Evolutionary conservation across 2,888 invertebrate species (phyloP).

Genomic region (Bugula neritina): DNA sequence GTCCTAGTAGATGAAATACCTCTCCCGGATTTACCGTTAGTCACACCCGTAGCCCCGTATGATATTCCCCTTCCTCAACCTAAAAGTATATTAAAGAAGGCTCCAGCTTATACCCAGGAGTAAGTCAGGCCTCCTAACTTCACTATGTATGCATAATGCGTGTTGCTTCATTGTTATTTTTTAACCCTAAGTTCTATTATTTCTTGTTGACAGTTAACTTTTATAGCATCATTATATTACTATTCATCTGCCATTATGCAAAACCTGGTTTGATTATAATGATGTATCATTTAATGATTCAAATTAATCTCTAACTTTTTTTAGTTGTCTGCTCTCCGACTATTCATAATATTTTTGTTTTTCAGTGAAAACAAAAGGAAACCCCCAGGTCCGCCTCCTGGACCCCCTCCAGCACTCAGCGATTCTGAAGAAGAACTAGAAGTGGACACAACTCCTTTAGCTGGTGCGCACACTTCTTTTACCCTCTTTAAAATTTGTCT

Average conservation of each 20-base stretch:
- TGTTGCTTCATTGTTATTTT: too few species aligned
- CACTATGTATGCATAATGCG: too few species aligned
- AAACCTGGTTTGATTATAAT: too few species aligned
- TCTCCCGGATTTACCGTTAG: slow-evolving; percentile 61
- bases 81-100: slow-evolving; percentile 66
- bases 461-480: background rate
- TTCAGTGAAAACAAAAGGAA: slow-evolving; percentile 34
- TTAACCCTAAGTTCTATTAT: too few species aligned
- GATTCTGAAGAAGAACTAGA: slow-evolving; percentile 46
- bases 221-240: too few species aligned
- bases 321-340: too few species aligned
- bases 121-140: too few species aligned
- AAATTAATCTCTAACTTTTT: too few species aligned
- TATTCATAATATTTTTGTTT: background rate
- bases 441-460: slow-evolving; percentile 12
- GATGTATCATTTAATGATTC: too few species aligned
- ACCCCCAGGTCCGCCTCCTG: slow-evolving; percentile 52
- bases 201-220: too few species aligned
- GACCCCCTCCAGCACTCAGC: slow-evolving; percentile 50
- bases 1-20: slow-evolving; percentile 93
- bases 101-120: slow-evolving; percentile 57
- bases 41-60: slow-evolving; percentile 51
- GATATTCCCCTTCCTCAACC: slow-evolving; percentile 58
- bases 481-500: too few species aligned
- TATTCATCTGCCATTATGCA: too few species aligned